phyloP scores from a whole-genome alignment of 2,888 invertebrate species.

The Caradrina kadenii region DNA sequence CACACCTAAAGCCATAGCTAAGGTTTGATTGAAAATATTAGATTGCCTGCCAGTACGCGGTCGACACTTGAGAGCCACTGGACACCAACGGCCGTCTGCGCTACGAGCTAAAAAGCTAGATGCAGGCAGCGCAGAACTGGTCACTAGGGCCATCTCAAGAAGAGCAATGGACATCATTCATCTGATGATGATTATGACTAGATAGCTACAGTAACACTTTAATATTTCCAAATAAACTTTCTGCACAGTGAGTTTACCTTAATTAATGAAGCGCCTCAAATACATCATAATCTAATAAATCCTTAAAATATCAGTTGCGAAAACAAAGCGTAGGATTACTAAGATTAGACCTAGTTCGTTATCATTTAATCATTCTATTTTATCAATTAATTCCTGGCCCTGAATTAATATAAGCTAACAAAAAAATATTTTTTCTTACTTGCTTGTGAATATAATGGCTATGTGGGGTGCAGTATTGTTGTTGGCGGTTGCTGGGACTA shows the following conservation, averaged over 20 bases:
- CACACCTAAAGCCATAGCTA: too few relatives aligned
- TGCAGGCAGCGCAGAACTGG: too few relatives aligned
- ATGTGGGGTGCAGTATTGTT: conserved; percentile 34
- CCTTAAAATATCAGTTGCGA: conserved; percentile 38
- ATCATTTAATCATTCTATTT: conserved; percentile 44
- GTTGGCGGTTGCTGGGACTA: conserved; percentile 25
- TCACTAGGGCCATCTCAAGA: too few relatives aligned
- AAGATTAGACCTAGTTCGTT: conserved; percentile 43
- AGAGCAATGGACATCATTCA: too few relatives aligned
- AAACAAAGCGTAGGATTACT: conserved; percentile 40
- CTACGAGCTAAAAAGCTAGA: too few relatives aligned
- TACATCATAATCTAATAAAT: conserved; percentile 27
- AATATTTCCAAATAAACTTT: neutral
- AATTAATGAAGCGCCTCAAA: conserved; percentile 7
- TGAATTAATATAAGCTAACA: conserved; percentile 48
- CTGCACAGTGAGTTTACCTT: neutral
- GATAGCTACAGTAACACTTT: too few relatives aligned
- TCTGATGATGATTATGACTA: too few relatives aligned
- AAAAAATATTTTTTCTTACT: conserved; percentile 13
- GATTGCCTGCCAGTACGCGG: too few relatives aligned
- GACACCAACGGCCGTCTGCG: too few relatives aligned
- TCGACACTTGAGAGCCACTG: too few relatives aligned
- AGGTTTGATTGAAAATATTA: too few relatives aligned
- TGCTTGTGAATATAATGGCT: conserved; percentile 30
- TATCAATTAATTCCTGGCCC: conserved; percentile 55